phyloP scores from a whole-genome alignment of 2,113 vertebrate genomes.

The Recurvirostra avosetta region DNA sequence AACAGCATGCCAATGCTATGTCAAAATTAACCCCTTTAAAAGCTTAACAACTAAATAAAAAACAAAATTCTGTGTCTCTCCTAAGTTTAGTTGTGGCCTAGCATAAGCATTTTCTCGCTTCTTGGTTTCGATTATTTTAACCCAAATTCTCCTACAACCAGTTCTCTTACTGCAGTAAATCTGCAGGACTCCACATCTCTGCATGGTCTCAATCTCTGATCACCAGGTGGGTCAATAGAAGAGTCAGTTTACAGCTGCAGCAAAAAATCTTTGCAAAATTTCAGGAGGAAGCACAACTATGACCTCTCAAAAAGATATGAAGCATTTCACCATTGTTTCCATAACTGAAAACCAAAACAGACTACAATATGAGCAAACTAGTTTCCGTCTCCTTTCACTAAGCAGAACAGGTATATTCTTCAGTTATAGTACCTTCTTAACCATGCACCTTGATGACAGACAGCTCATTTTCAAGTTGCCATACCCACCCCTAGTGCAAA shows the following conservation, averaged over 20 bases:
- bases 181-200: background rate
- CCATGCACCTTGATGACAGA: background rate
- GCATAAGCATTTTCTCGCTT: background rate
- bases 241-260: background rate
- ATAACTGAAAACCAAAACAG: background rate
- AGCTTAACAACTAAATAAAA: background rate
- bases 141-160: background rate
- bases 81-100: background rate
- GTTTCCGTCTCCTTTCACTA: background rate
- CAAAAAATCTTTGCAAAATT: background rate
- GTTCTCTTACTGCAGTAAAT: background rate
- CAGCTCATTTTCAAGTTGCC: background rate
- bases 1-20: background rate
- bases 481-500: background rate
- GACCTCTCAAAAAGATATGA: background rate
- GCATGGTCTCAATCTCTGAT: background rate
- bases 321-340: background rate
- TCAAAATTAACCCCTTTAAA: background rate
- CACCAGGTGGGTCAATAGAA: background rate
- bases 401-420: background rate
- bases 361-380: fast-evolving
- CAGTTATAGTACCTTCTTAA: background rate
- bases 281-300: background rate
- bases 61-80: background rate
- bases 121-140: background rate